Base-by-base conservation (phyloP, 2,797 vertebrate species). In the Streptopelia turtur region DNA sequence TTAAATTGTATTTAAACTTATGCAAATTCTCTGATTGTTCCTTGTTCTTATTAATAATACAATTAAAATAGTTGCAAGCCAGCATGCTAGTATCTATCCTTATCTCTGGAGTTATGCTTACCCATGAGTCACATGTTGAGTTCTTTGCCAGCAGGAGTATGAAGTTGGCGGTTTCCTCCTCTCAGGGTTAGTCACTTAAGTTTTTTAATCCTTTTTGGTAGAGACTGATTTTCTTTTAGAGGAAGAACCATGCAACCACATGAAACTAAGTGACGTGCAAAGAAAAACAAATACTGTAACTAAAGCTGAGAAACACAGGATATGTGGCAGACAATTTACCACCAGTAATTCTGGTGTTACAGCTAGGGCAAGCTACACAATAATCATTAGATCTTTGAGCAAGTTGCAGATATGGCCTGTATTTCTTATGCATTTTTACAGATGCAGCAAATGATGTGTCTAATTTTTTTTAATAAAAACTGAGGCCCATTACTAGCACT, bases 1-100 rank as follows among this genome's bases (percentile, higher is more conserved):
- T 91, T 72, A 84, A 84, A 72, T 50, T 55, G 35, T 83, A 41
- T 88, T 92, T 90, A 78, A 21, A 24, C 31, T 86, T 78, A 75
- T 14, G 53, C 43, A 93, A 75, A 87, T 92, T 59, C 66, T 75
- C 39, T 86, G 43, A 57, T 82, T 92, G 69, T 70, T 72, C 27
- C 77, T 59, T 37, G 13, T 77, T 75, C 30, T 69, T 61, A 43
- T 55, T 91, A 76, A 47, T 47, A 43, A 35, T n/a, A 18, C 41
- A 57, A 17, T 23, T 93, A 22, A 69, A 72, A 43, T 27, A 39
- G 21, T 30, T 79, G 45, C 35, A 84, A 84, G 31, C 14, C 37
- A 69, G 16, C 47, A 21, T 66, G 47, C 57, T 70, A 18, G 45
- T 70, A 76, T 39, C n/a, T 83, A 13, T 24, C 18, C 30, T 87